Base-by-base conservation (phyloP, 2,888 invertebrate genomes). In the Candidula unifasciata region DNA sequence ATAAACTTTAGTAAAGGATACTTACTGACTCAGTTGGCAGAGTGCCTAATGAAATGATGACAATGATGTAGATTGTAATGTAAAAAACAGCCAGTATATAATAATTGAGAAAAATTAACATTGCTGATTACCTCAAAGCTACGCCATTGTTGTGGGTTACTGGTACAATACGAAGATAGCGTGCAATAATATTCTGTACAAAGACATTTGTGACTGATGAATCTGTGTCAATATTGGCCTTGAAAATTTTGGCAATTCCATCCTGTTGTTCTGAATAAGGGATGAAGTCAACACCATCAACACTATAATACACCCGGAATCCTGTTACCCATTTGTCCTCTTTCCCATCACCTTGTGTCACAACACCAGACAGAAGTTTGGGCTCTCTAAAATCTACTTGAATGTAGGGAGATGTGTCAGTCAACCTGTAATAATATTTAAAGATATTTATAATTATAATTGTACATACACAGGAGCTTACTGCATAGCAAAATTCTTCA, bases 351-450 rank as follows among this genome's bases (percentile, higher is more conserved):
- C 90, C 90, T 82, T 90, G 90, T 18, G 89, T 90, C 27, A 87
- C 78, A 30, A 90, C 87, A n/a, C 89, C 90, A n/a, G 88, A 87
- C 16, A 90, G 68, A 54, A 88, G 85, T 44, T 89, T 88, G 13
- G 88, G 87, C 2, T 87, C 88, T 74, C 88, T 57, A 84, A 90
- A 89, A 68, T 90, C 89, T 0, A 90, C 90, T 80, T 89, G 88
- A 44, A 90, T 89, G 54, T 74, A 84, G 24, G 80, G 84, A 24
- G 60, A 18, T 30, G 24, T 80, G 54, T 84, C 84, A 52, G 21
- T 54, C 52, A 44, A 69, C n/a, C 84, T 84, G 84, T 18, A 77
- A 77, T 5, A 33, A 30, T 13, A 33, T 24, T 21, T 16, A 35
- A 35, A 73, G 37, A 27, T 27, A 64, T 64, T n/a, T 64, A 64